Conservation (phyloP, 2,888 invertebrate species). For the Ectemnius lituratus region DNA sequence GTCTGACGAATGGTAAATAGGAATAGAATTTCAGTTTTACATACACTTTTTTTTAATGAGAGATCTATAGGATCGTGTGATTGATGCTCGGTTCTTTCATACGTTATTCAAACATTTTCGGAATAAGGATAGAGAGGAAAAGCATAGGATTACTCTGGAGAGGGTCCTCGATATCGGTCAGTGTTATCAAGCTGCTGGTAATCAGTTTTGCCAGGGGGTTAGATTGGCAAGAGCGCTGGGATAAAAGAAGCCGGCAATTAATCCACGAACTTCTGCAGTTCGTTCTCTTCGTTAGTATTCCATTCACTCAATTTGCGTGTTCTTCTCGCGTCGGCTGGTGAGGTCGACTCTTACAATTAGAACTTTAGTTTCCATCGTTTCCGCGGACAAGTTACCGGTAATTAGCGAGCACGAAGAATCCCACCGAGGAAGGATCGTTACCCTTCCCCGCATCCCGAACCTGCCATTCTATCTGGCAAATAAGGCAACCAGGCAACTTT, state of each 20-base stretch:
- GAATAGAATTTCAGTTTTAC: too few relatives aligned
- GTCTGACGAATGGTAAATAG: too few relatives aligned
- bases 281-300: conserved; percentile 49
- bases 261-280: conserved; percentile 29
- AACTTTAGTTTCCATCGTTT: conserved; percentile 27
- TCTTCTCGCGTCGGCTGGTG: conserved; percentile 16
- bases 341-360: conserved; percentile 25
- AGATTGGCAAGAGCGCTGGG: conserved; percentile 9
- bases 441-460: too few relatives aligned
- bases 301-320: conserved; percentile 46
- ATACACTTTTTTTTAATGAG: too few relatives aligned
- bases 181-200: background rate
- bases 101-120: too few relatives aligned
- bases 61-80: too few relatives aligned
- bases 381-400: conserved; percentile 23
- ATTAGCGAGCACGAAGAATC: conserved; percentile 5
- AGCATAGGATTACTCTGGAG: too few relatives aligned
- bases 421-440: too few relatives aligned
- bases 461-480: too few relatives aligned
- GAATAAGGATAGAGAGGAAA: too few relatives aligned
- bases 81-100: too few relatives aligned
- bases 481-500: too few relatives aligned
- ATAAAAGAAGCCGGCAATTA: conserved; percentile 34
- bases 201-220: conserved; percentile 2
- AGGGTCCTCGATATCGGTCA: background rate